Base-by-base conservation (phyloP, 2,888 invertebrate genomes). In the Bombyx huttoni region DNA sequence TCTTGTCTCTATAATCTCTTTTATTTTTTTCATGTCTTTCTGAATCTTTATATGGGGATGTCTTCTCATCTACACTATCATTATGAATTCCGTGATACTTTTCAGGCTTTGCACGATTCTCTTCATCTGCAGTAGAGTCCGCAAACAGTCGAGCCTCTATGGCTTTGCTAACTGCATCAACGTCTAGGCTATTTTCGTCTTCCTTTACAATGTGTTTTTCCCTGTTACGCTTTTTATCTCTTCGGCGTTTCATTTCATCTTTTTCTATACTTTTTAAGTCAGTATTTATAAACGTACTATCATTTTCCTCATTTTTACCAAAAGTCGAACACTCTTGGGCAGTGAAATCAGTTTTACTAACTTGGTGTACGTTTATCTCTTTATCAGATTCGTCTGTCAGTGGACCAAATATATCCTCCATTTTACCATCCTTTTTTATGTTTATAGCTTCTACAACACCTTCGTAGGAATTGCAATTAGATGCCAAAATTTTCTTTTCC, bases 331-430 rank as follows among this genome's bases (percentile, higher is more conserved):
- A 65, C 49, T 75, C 72, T 58, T 68, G 62, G 34, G 67, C 57
- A 56, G 69, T 53, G 58, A 73, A 76, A 14, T 85, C 78, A 52
- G 66, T 59, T 62, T 75, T 78, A 57, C 63, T 67, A 59, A 61
- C 67, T 58, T 59, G 56, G 54, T 63, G 56, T 13, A 51, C 61
- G 53, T 58, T 68, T 35, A 67, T 62, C 50, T 83, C 83, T 68
- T 69, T 78, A 56, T 89, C 89, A 1, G 89, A 89, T 47, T 96
- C 94, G 66, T 94, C 96, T 0, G 96, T 95, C 55, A 96, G 86
- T 10, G 95, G 94, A 0, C 96, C 96, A 78, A 96, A 96, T 56
- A 96, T 96, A 62, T 95, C 95, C 75, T 96, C 95, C 93, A 96
- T 94, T 78, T 95, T 94, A 34, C 92, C 94, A 61, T 94, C 94